Evolutionary conservation across 2,888 invertebrate genomes (phyloP).

Genomic region (Eustalomyia histrio): DNA sequence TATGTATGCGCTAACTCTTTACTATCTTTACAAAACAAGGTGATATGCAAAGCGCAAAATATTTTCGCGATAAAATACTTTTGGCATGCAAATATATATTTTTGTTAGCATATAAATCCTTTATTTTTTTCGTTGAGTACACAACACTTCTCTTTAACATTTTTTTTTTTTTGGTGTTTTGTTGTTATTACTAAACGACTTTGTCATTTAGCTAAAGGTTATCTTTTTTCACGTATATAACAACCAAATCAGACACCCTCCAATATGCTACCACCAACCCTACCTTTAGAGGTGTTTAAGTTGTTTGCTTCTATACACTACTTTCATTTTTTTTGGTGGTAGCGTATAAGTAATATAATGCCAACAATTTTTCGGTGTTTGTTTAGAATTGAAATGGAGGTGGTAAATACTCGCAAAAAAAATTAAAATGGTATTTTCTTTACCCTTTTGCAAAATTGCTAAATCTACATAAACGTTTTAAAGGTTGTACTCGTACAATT

Average conservation of each 20-base stretch:
- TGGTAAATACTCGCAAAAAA: constrained; percentile 7
- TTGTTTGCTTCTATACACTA: too few relatives aligned
- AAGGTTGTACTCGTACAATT: constrained; percentile 58
- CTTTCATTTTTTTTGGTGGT: background rate
- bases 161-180: too few relatives aligned
- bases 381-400: background rate
- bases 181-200: constrained; percentile 50
- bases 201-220: constrained; percentile 54
- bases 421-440: constrained; percentile 3
- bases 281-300: background rate
- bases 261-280: background rate
- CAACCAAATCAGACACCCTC: constrained; percentile 1
- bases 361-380: constrained; percentile 5
- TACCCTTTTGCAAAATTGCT: background rate
- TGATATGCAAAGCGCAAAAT: constrained; percentile 47
- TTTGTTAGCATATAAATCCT: constrained; percentile 43
- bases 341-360: background rate
- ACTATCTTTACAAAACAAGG: constrained; percentile 8
- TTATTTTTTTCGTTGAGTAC: background rate
- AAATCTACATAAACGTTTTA: constrained; percentile 41
- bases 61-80: constrained; percentile 48
- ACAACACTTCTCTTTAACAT: background rate
- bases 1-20: background rate
- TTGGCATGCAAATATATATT: constrained; percentile 51
- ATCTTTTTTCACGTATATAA: constrained; percentile 28